These are phyloP conservation scores for Pachliopta kotzebuea DNA, from an alignment of 2,888 invertebrate species.

Conservation along the genomic window DNA sequence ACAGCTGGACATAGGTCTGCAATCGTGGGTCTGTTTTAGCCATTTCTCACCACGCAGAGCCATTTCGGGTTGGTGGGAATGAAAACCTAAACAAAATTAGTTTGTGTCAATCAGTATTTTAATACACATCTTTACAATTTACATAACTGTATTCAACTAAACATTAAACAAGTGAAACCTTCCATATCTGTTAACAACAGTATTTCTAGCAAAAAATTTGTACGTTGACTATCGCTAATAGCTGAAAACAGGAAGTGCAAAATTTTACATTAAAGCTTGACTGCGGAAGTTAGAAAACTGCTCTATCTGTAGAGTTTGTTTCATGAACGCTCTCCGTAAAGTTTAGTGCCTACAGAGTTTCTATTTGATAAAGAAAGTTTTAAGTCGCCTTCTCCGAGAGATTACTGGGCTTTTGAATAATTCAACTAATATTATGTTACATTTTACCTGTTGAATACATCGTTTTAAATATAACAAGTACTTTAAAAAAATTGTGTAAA, in stretches of 20 bases:
- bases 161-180: neutral
- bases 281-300: constrained; percentile 39
- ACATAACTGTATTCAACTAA: neutral
- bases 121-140: neutral
- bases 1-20: too few species aligned
- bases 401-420: constrained; percentile 37
- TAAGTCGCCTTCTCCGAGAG: constrained; percentile 39
- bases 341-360: constrained; percentile 50
- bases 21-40: too few species aligned
- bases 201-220: constrained; percentile 12
- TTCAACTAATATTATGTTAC: constrained; percentile 36
- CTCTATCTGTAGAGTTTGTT: constrained; percentile 39
- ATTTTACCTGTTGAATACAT: constrained; percentile 39
- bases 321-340: constrained; percentile 42
- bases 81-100: too few species aligned
- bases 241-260: constrained; percentile 22
- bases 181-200: constrained; percentile 6
- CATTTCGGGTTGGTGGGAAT: too few species aligned
- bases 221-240: constrained; percentile 12
- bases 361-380: constrained; percentile 52
- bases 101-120: too few species aligned
- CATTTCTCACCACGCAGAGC: too few species aligned
- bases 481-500: too few species aligned
- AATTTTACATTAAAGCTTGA: constrained; percentile 35
- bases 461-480: constrained; percentile 21